These are phyloP conservation scores for Battus philenor DNA, from an alignment of 1,140 invertebrate species.

Conservation along the genomic window DNA sequence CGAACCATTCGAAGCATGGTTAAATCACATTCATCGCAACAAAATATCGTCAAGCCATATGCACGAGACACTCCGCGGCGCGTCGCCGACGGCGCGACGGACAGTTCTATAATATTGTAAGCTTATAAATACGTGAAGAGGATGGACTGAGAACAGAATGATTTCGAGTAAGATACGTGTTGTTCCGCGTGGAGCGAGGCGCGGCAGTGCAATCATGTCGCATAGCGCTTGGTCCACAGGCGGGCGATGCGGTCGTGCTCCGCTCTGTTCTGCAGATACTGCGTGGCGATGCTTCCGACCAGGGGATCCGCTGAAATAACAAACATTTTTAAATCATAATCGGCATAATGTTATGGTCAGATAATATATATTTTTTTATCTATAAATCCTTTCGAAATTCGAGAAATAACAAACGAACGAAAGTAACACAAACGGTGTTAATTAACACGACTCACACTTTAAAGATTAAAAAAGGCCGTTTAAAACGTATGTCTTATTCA, in stretches of 20 bases:
- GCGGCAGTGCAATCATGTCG: slow-evolving; percentile 84
- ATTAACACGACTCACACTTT: no score
- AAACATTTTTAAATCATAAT: no score
- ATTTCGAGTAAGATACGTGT: slow-evolving; percentile 54
- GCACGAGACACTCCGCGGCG: slow-evolving; percentile 26
- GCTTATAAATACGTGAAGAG: slow-evolving; percentile 57
- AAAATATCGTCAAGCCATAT: slow-evolving; percentile 49
- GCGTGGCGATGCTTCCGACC: slow-evolving; percentile 98
- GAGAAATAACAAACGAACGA: no score
- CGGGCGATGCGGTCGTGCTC: slow-evolving; percentile 98
- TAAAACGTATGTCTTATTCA: no score
- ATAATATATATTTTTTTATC: no score
- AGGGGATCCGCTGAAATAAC: slow-evolving; percentile 93
- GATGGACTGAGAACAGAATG: slow-evolving; percentile 63
- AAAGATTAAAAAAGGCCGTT: no score
- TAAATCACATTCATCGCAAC: slow-evolving; percentile 63
- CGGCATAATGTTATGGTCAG: no score
- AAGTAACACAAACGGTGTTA: no score
- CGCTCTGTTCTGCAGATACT: slow-evolving; percentile 97
- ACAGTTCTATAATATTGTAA: slow-evolving; percentile 42
- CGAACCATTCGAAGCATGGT: slow-evolving; percentile 42
- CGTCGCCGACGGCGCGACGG: slow-evolving; percentile 27
- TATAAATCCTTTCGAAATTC: no score
- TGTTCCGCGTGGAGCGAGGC: slow-evolving; percentile 24
- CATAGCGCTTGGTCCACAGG: slow-evolving; percentile 98